A percentile compares a stretch with the other conserved stretches of the same genome.
These are phyloP conservation scores for Macroramphosus scolopax DNA, from an alignment of 2,797 vertebrate species.

Conservation along the genomic window DNA sequence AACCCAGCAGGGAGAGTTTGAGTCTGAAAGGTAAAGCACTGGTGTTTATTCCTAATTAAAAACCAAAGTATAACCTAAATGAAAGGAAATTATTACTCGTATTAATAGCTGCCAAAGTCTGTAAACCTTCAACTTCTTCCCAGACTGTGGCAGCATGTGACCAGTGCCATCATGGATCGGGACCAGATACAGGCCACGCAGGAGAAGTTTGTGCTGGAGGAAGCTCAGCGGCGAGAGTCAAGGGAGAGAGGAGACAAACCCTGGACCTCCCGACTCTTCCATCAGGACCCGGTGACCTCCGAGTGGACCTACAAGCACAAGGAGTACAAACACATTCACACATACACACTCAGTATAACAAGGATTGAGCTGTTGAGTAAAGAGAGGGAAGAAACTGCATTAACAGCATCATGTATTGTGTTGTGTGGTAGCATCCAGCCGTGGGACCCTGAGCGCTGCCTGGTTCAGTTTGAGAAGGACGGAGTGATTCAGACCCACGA, in stretches of 20 bases:
- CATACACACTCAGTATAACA: neutral
- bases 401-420: neutral
- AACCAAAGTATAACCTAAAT: too few relatives aligned
- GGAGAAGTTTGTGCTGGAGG: conserved; percentile 91
- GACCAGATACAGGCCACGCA: conserved; percentile 91
- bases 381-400: too few relatives aligned
- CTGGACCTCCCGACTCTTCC: conserved; percentile 86
- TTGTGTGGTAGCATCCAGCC: conserved; percentile 76
- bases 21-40: conserved; percentile 87
- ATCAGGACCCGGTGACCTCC: conserved; percentile 70
- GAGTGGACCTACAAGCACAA: conserved; percentile 90
- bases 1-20: conserved; percentile 88
- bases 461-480: conserved; percentile 90
- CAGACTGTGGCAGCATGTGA: conserved; percentile 94
- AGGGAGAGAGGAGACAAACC: conserved; percentile 81
- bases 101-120: too few relatives aligned
- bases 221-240: conserved; percentile 84
- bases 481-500: conserved; percentile 88
- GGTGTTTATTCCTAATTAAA: neutral
- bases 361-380: neutral
- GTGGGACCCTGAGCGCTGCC: conserved; percentile 86
- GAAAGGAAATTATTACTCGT: too few relatives aligned
- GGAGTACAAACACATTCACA: conserved; percentile 78
- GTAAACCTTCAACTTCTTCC: too few relatives aligned
- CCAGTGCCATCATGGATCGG: conserved; percentile 86